Evolutionary conservation across 2,113 vertebrate species (phyloP).

Genomic region (Etheostoma cragini): DNA sequence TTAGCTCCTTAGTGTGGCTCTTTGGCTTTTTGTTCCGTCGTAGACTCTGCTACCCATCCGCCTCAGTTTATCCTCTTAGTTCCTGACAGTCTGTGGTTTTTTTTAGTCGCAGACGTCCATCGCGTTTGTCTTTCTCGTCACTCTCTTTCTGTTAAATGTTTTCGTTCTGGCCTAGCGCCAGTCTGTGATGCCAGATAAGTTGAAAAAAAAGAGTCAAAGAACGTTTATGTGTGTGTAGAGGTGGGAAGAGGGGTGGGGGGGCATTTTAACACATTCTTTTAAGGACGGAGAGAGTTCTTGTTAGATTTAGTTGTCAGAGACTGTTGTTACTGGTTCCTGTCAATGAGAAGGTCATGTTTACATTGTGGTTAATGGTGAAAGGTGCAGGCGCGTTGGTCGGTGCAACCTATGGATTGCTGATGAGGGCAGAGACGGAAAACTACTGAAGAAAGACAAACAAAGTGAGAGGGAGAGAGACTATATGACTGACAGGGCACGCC

Average conservation of each 20-base stretch:
- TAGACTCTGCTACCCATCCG: conserved; percentile 65
- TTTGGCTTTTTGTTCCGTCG: conserved; percentile 45
- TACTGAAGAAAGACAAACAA: conserved; percentile 20
- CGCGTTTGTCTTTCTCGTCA: conserved; percentile 48
- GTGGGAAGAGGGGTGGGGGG: conserved; percentile 9
- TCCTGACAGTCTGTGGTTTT: conserved; percentile 64
- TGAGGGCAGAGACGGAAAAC: conserved; percentile 52
- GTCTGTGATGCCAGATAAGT: conserved; percentile 55
- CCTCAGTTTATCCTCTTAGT: conserved; percentile 65
- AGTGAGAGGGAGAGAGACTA: conserved; percentile 40
- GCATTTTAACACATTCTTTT: conserved; percentile 64
- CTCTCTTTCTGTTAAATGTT: conserved; percentile 74
- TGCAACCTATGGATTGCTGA: conserved; percentile 88
- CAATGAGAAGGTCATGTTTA: conserved; percentile 74
- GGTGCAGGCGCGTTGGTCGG: conserved; percentile 64
- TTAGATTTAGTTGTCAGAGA: conserved; percentile 74
- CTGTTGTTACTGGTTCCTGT: conserved; percentile 71
- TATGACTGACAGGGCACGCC: conserved; percentile 38
- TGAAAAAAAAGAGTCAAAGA: conserved; percentile 31
- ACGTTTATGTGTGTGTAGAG: conserved; percentile 43
- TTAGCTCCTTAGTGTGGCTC: conserved; percentile 74
- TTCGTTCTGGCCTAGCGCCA: conserved; percentile 64
- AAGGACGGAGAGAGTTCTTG: conserved; percentile 58
- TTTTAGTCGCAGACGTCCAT: conserved; percentile 61
- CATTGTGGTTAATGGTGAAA: conserved; percentile 70